Conservation (phyloP, 2,113 vertebrate species). For the Hemiprocne comata region DNA sequence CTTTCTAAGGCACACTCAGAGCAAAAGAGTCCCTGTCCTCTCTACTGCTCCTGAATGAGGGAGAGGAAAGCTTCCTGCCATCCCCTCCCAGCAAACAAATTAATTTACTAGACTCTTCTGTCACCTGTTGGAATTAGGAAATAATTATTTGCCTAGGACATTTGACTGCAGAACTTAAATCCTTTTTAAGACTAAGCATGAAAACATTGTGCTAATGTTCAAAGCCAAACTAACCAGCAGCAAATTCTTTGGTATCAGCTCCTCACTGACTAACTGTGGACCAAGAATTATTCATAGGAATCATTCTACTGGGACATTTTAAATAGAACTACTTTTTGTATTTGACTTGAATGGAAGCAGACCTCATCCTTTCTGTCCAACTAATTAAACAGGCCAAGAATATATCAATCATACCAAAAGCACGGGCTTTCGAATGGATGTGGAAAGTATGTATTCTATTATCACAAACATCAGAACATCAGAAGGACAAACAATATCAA, state of each 20-base stretch:
- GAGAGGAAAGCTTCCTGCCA: neutral
- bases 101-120: neutral
- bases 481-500: neutral
- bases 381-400: neutral
- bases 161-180: neutral
- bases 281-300: neutral
- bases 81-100: neutral
- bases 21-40: neutral
- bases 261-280: neutral
- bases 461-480: neutral
- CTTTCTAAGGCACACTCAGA: neutral
- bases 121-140: neutral
- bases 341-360: slow-evolving; percentile 6
- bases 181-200: neutral
- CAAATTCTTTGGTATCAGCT: neutral
- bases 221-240: neutral
- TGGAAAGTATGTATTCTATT: neutral
- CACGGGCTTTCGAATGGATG: neutral
- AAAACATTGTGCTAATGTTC: neutral
- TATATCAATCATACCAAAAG: neutral
- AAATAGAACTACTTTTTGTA: rapidly evolving
- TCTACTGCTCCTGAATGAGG: neutral
- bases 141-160: neutral
- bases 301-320: neutral
- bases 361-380: neutral